phyloP scores from a whole-genome alignment of 2,797 vertebrate species.

The Sebastes hubbsi region DNA sequence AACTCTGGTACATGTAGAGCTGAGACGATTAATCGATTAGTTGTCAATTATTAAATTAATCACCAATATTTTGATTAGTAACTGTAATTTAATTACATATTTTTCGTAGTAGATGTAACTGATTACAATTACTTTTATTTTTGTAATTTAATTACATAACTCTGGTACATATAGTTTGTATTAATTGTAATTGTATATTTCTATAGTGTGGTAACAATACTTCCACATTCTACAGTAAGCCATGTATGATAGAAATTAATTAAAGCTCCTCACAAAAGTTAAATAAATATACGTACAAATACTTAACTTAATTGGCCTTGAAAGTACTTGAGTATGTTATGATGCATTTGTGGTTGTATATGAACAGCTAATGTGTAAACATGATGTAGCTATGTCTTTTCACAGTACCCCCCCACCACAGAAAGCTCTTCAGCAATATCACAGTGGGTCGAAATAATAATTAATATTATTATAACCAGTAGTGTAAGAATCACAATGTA shows the following conservation, averaged over 20 bases:
- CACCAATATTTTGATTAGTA: too few relatives aligned
- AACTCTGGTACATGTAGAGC: not conserved
- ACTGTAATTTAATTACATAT: not conserved
- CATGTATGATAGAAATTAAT: rapidly evolving
- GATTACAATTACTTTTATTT: not conserved
- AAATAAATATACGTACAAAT: not conserved
- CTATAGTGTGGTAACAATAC: not conserved
- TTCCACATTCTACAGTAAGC: not conserved
- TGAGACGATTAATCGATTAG: too few relatives aligned
- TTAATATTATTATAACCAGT: not conserved
- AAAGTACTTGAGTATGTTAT: not conserved
- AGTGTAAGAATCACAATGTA: not conserved
- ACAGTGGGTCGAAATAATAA: not conserved
- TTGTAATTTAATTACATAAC: not conserved
- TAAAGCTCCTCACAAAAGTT: not conserved
- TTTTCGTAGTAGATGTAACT: not conserved
- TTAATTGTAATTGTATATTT: not conserved
- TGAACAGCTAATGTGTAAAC: not conserved
- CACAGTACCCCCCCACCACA: not conserved
- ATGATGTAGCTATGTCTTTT: not conserved
- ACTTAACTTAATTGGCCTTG: not conserved
- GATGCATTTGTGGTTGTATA: not conserved
- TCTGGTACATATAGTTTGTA: not conserved
- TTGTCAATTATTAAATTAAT: too few relatives aligned
- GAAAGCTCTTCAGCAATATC: not conserved